A percentile compares a stretch with the other conserved stretches of the same genome.
These are phyloP conservation scores for Otolemur garnettii DNA, from an alignment of 2,113 vertebrate genomes.

Conservation along the genomic window DNA sequence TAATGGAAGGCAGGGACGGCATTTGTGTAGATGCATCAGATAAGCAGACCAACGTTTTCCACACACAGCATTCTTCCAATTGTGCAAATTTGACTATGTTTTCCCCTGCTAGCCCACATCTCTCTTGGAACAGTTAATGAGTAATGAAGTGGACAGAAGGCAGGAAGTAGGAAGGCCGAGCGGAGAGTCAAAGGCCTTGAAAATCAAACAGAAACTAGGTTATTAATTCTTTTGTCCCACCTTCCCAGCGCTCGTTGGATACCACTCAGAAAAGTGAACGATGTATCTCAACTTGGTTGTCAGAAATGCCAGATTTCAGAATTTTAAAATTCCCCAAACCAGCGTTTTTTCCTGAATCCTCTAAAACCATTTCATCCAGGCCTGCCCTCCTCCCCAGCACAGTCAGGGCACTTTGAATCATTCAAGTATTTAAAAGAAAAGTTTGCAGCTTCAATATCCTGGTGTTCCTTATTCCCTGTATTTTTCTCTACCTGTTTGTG, in stretches of 20 bases:
- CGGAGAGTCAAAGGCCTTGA: background rate
- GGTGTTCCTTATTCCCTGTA: background rate
- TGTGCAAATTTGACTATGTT: background rate
- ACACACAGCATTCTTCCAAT: background rate
- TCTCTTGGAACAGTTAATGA: constrained; percentile 37
- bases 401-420: background rate
- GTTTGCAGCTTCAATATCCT: too few relatives aligned
- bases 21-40: background rate
- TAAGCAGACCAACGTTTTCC: background rate
- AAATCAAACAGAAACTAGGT: constrained; percentile 52
- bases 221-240: background rate
- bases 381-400: too few relatives aligned
- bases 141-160: background rate
- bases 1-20: background rate
- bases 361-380: background rate
- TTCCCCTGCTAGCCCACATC: background rate
- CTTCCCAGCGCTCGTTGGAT: background rate
- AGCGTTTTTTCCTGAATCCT: background rate
- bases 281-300: background rate
- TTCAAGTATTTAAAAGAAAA: background rate
- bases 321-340: background rate
- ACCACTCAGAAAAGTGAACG: background rate
- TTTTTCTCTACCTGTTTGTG: background rate
- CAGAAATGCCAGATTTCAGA: constrained; percentile 21
- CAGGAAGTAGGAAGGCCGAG: constrained; percentile 36